Conservation (phyloP, 2,797 vertebrate genomes). For the Epinephelus malabaricus region DNA sequence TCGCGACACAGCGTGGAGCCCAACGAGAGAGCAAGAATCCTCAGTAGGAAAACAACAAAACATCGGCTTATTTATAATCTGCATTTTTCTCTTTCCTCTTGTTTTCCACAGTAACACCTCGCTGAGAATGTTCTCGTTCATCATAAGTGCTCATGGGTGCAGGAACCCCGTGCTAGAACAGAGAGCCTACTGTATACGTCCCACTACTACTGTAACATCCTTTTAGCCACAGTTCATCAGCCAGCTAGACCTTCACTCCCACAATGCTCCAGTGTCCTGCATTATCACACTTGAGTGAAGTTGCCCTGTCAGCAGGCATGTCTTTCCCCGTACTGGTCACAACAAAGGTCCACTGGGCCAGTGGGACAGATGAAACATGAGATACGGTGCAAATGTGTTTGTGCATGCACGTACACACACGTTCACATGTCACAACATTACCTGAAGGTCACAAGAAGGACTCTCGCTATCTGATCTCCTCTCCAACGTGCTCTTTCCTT, state of each 20-base stretch:
- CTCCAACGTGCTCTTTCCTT: conserved; percentile 13
- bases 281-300: conserved; percentile 48
- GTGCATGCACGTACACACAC: background rate
- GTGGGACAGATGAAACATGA: conserved; percentile 65
- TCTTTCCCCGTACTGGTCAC: conserved; percentile 29
- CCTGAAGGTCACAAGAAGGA: conserved; percentile 63
- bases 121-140: conserved; percentile 21
- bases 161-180: conserved; percentile 28
- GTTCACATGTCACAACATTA: conserved; percentile 2
- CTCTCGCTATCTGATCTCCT: conserved; percentile 22
- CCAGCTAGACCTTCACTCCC: conserved; percentile 20
- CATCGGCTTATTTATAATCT: background rate
- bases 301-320: conserved; percentile 56
- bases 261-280: conserved; percentile 48
- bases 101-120: conserved; percentile 19
- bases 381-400: conserved; percentile 38
- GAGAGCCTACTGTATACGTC: conserved; percentile 26
- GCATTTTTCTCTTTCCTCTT: background rate
- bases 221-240: conserved; percentile 40
- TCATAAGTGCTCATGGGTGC: background rate
- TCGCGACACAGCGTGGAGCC: background rate
- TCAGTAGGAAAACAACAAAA: background rate
- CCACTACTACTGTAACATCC: conserved; percentile 20
- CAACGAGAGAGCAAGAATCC: background rate
- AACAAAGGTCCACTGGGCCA: conserved; percentile 41